phyloP scores from a whole-genome alignment of 2,113 vertebrate species.

The Apteryx mantelli region DNA sequence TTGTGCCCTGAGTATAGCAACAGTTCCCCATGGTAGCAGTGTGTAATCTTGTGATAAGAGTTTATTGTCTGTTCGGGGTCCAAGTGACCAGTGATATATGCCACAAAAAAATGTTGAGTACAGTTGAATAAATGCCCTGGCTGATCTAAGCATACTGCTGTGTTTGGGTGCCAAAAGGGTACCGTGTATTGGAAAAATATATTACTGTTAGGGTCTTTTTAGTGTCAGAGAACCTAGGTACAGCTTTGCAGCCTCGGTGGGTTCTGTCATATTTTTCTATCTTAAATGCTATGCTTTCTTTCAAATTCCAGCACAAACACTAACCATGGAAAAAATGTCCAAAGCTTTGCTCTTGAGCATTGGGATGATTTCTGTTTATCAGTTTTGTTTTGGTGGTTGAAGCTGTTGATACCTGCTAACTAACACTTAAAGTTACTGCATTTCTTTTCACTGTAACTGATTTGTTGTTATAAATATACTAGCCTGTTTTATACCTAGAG shows the following conservation, averaged over 20 bases:
- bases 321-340: background rate
- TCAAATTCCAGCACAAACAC: background rate
- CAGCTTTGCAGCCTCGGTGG: background rate
- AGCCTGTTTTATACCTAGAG: background rate
- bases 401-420: background rate
- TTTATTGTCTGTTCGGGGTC: background rate
- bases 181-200: background rate
- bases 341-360: background rate
- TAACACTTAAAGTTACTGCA: background rate
- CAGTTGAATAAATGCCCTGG: background rate
- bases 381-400: background rate
- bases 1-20: background rate
- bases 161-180: background rate
- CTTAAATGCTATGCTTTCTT: background rate
- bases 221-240: background rate
- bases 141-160: background rate
- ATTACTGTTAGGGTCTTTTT: background rate
- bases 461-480: background rate
- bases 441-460: background rate
- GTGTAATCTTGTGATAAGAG: background rate
- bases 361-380: background rate
- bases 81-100: background rate
- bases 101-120: background rate
- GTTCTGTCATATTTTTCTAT: background rate
- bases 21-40: background rate